A percentile compares a stretch with the other conserved stretches of the same genome.
Conservation (phyloP, 2,113 vertebrate genomes). For the Verasper variegatus region DNA sequence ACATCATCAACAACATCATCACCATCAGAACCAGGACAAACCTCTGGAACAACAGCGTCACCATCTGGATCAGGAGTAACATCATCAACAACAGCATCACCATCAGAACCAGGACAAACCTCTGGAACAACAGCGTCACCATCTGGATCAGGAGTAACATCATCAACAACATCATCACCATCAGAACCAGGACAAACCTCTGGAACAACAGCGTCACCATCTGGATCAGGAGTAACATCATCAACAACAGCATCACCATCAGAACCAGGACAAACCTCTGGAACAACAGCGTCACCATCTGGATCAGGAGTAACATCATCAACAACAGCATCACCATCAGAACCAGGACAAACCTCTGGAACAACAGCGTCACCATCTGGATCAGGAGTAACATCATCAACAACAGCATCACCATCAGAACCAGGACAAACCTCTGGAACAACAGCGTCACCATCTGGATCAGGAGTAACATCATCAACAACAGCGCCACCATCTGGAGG, state of each 20-base stretch:
- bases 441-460: background rate
- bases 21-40: too few relatives aligned
- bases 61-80: too few relatives aligned
- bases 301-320: background rate
- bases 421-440: background rate
- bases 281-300: background rate
- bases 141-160: too few relatives aligned
- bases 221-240: too few relatives aligned
- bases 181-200: background rate
- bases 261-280: too few relatives aligned
- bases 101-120: too few relatives aligned
- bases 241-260: too few relatives aligned
- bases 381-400: background rate
- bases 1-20: background rate
- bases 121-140: too few relatives aligned
- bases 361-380: background rate
- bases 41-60: too few relatives aligned
- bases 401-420: background rate
- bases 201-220: too few relatives aligned
- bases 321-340: background rate
- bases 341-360: too few relatives aligned
- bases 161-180: background rate
- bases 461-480: background rate
- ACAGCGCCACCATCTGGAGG: background rate
- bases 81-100: too few relatives aligned